Conservation (phyloP, 2,113 vertebrate species). For the Pyrgilauda ruficollis region DNA sequence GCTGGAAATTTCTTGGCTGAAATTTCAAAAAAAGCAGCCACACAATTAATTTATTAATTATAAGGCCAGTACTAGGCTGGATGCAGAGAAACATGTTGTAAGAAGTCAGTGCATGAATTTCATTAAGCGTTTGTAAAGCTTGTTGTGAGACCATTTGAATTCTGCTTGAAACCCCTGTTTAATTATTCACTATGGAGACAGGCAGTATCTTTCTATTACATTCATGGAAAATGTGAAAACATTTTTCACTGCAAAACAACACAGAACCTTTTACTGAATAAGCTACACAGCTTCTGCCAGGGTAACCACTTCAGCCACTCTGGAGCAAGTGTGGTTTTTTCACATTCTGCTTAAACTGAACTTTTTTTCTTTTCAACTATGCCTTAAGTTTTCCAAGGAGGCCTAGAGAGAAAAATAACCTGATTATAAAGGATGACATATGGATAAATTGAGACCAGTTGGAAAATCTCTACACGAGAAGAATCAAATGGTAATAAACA, state of each 20-base stretch:
- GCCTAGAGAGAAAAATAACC: neutral
- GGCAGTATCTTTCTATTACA: neutral
- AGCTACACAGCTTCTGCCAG: neutral
- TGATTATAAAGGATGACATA: neutral
- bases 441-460: neutral
- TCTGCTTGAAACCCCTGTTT: neutral
- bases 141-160: neutral
- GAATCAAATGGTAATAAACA: neutral
- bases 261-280: neutral
- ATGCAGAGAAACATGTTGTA: neutral
- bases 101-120: neutral
- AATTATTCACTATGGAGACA: neutral
- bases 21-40: neutral
- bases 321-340: neutral
- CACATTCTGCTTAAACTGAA: neutral
- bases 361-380: neutral
- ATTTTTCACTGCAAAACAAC: neutral
- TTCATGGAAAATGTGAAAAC: neutral
- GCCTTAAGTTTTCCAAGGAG: neutral
- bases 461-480: neutral
- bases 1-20: neutral
- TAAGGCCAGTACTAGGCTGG: neutral
- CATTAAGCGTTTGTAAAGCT: neutral
- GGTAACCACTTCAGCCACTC: neutral
- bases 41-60: neutral